A percentile compares a stretch with the other conserved stretches of the same genome.
These are phyloP conservation scores for Acrobasis consociella DNA, from an alignment of 2,888 invertebrate genomes.

Conservation along the genomic window DNA sequence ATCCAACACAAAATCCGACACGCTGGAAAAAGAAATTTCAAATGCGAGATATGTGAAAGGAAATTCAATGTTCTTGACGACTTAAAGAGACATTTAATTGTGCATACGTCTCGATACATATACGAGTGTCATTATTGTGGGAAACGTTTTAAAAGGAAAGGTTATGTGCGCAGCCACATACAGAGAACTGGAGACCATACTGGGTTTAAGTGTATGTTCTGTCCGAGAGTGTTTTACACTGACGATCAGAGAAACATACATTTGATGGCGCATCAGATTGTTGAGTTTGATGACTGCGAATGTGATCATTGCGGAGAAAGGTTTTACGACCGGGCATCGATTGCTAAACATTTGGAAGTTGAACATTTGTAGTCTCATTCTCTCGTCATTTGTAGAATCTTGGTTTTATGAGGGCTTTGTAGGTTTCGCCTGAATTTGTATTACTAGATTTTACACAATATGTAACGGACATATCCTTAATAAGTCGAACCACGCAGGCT, in stretches of 20 bases:
- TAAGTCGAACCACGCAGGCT: too few species aligned
- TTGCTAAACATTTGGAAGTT: conserved; percentile 1
- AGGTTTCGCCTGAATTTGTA: background rate
- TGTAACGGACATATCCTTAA: too few species aligned
- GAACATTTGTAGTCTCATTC: background rate
- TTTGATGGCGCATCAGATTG: background rate
- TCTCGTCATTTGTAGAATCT: too few species aligned
- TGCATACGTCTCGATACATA: background rate
- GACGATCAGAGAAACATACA: background rate
- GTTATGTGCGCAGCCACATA: background rate
- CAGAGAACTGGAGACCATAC: background rate
- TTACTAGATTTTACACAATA: background rate
- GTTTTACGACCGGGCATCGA: background rate
- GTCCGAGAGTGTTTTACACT: background rate
- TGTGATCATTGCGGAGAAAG: conserved; percentile 2
- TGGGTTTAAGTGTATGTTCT: background rate
- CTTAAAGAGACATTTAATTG: background rate
- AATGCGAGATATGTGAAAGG: conserved; percentile 38
- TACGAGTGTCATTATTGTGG: conserved; percentile 7
- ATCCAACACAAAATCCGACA: conserved; percentile 38
- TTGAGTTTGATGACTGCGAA: background rate
- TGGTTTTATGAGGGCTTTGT: background rate
- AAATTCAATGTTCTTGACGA: conserved; percentile 28
- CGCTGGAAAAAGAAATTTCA: conserved; percentile 22
- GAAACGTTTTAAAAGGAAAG: conserved; percentile 1